Evolutionary conservation across 1,140 invertebrate species (phyloP), one percentile per base, ranked within the genome.

Genomic region (Cepaea nemoralis): DNA sequence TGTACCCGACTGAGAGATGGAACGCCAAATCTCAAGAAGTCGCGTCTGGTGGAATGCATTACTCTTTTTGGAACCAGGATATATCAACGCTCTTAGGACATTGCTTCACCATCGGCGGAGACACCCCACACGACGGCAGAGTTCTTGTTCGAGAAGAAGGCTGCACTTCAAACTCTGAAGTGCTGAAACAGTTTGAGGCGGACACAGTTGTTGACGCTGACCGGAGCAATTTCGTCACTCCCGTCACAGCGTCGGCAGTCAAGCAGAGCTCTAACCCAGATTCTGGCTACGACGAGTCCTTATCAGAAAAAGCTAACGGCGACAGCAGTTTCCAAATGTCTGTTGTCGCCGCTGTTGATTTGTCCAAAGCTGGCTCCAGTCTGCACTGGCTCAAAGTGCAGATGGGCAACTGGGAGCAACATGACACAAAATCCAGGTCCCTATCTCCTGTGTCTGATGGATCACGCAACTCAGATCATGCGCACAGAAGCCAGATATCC

Each of bases 221-320:
- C 37, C 16, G 12, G 8, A 45, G 71, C 37, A 19, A 31, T 14
- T 74, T 19, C 1, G 19, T 27, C n/a, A 50, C 40, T 48, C n/a
- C 73, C 6, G 10, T 35, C 12, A 5, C 42, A 50, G 31, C 27
- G 2, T 50, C 22, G 55, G 40, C 42, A 2, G 42, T 33, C 5
- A 39, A 31, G 31, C 24, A 42, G 2, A 77, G 16, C 27, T 77
- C 75, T 1, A 77, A 77, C 50, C 75, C 55, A 14, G 75, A 77
- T 33, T 77, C 75, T 10, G 75, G 75, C 19, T 77, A 77, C 39
- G 75, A 77, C 40, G 75, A 77, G 50, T 63, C 50, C 3, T 6
- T 77, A 16, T 77, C 75, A 35, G 75, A 77, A 22, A 77, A 39
- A 24, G 31, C 48, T 0, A 1, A 74, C 33, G 3, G 48, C 19